These are phyloP conservation scores for Zygothrica quintamaculata DNA, from an alignment of 2,888 invertebrate species.

Conservation along the genomic window DNA sequence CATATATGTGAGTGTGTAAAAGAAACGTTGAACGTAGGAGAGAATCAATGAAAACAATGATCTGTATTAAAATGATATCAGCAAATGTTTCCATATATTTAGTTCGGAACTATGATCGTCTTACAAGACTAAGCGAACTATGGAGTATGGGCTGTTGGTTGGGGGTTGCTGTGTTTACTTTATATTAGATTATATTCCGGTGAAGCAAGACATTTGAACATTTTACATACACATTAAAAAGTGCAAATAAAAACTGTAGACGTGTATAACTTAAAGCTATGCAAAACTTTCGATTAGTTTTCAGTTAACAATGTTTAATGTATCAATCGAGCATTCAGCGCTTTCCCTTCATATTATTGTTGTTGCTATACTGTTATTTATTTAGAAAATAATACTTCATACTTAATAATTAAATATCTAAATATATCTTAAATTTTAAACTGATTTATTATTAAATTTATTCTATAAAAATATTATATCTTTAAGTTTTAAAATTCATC, in stretches of 20 bases:
- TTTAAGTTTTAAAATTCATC: too few relatives aligned
- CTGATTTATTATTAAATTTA: too few relatives aligned
- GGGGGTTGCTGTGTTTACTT: too few relatives aligned
- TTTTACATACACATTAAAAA: conserved; percentile 71
- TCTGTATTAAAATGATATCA: conserved; percentile 19
- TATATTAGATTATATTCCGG: conserved; percentile 66
- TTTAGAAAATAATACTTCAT: too few relatives aligned
- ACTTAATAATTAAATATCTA: too few relatives aligned
- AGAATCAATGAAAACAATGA: conserved; percentile 23
- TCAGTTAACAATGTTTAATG: too few relatives aligned
- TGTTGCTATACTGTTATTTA: too few relatives aligned
- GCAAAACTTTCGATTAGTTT: conserved; percentile 50
- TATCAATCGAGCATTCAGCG: too few relatives aligned
- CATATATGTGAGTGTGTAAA: conserved; percentile 11
- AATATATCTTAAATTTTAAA: too few relatives aligned
- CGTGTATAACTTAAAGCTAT: conserved; percentile 35
- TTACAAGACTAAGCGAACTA: conserved; percentile 35
- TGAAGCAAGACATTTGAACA: conserved; percentile 69
- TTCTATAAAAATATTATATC: too few relatives aligned
- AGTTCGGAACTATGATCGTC: conserved; percentile 32
- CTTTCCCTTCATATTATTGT: too few relatives aligned
- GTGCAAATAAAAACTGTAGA: conserved; percentile 34
- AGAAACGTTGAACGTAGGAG: conserved; percentile 8
- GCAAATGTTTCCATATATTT: conserved; percentile 37
- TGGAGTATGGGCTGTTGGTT: too few relatives aligned